Evolutionary conservation across 2,888 invertebrate species (phyloP).

Genomic region (Tetropium fuscum): DNA sequence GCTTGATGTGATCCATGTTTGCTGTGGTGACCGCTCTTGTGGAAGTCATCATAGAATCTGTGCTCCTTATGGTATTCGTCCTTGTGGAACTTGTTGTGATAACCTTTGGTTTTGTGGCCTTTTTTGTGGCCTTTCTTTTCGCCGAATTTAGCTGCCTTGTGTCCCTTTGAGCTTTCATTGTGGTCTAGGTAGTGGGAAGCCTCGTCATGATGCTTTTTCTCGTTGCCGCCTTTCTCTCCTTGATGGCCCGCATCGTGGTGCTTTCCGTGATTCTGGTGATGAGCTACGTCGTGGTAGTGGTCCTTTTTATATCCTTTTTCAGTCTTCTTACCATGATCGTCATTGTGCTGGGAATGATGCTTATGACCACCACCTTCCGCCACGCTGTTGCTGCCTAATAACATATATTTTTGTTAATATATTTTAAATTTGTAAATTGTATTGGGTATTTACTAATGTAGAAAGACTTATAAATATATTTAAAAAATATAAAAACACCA

Average conservation of each 20-base stretch:
- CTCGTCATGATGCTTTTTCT: conserved; percentile 75
- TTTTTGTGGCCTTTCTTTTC: conserved; percentile 83
- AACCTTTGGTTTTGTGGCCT: conserved; percentile 82
- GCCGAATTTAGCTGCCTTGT: conserved; percentile 76
- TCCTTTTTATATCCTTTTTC: conserved; percentile 71
- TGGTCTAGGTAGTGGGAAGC: conserved; percentile 74
- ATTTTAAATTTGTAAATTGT: no score
- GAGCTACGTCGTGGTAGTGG: conserved; percentile 78
- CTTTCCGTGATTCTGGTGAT: conserved; percentile 80
- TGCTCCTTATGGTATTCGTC: conserved; percentile 84
- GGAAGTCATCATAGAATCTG: conserved; percentile 88
- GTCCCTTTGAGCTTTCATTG: conserved; percentile 75
- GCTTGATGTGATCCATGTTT: conserved; percentile 86
- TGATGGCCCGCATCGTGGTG: conserved; percentile 74
- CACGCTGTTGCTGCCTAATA: background rate
- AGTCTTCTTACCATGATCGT: conserved; percentile 78
- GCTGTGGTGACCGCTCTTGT: conserved; percentile 85
- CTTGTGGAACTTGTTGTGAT: conserved; percentile 83
- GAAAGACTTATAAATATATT: no score
- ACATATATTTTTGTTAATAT: no score
- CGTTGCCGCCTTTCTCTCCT: conserved; percentile 73
- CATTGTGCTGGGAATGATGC: conserved; percentile 72
- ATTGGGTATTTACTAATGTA: no score
- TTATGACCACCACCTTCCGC: conserved; percentile 76
- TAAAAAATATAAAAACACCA: no score